Conservation (phyloP, 2,797 vertebrate species). For the Macroramphosus scolopax region DNA sequence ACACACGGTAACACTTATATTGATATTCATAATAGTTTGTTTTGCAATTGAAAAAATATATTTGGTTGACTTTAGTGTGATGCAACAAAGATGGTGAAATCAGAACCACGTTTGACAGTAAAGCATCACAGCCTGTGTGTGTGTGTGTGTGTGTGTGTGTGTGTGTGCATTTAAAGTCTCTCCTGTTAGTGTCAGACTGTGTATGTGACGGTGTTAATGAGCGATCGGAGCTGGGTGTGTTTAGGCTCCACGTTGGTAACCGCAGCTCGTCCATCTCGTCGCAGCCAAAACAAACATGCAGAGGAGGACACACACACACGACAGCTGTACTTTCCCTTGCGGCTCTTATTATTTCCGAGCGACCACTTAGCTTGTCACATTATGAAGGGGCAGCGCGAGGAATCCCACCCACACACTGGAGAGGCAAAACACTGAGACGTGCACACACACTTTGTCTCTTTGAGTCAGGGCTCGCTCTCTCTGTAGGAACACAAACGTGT, state of each 20-base stretch:
- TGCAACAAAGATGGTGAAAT: slow-evolving; percentile 7
- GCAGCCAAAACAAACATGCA: slow-evolving; percentile 20
- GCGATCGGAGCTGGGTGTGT: slow-evolving; percentile 4
- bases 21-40: no score
- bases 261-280: slow-evolving; percentile 23
- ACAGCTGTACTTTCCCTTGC: slow-evolving; percentile 66
- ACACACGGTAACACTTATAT: no score
- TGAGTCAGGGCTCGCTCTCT: neutral
- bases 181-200: neutral
- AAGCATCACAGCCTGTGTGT: slow-evolving; percentile 11
- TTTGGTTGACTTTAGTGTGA: neutral
- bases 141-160: slow-evolving; percentile 9
- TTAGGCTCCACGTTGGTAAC: slow-evolving; percentile 43
- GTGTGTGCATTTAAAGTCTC: neutral
- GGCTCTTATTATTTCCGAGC: slow-evolving; percentile 58
- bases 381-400: slow-evolving; percentile 14
- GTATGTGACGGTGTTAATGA: slow-evolving; percentile 12
- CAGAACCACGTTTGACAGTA: slow-evolving; percentile 25
- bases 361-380: slow-evolving; percentile 51
- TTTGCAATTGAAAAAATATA: no score
- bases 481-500: no score
- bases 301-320: slow-evolving; percentile 39
- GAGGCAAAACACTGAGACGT: slow-evolving; percentile 11
- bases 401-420: slow-evolving; percentile 25
- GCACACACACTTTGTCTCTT: slow-evolving; percentile 1